phyloP scores from a whole-genome alignment of 2,888 invertebrate genomes.

The Suillia variegata region DNA sequence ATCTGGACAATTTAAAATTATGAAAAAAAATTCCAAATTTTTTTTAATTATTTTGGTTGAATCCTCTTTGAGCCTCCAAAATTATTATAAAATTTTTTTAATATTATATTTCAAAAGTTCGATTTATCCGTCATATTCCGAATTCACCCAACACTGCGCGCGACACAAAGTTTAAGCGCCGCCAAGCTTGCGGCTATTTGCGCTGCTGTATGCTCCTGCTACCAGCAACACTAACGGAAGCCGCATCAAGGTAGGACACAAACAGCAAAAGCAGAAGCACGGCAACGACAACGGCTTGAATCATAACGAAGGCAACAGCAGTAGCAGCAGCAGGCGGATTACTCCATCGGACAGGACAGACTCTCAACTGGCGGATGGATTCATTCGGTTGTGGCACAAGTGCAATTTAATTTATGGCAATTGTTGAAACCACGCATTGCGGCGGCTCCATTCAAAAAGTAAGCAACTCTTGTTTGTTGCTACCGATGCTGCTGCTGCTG shows the following conservation, averaged over 20 bases:
- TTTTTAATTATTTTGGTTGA: too few relatives aligned
- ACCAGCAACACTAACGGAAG: neutral
- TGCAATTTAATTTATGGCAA: conserved; percentile 12
- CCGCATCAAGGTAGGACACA: conserved; percentile 20
- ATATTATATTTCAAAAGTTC: too few relatives aligned
- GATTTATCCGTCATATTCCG: too few relatives aligned
- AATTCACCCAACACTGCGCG: too few relatives aligned
- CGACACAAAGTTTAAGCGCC: neutral
- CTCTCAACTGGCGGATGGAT: neutral
- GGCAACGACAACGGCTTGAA: conserved; percentile 11
- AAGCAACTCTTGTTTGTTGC: conserved; percentile 3
- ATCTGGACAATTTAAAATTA: too few relatives aligned
- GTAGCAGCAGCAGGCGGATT: too few relatives aligned
- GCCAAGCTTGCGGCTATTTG: conserved; percentile 15
- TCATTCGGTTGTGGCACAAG: neutral
- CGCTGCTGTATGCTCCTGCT: neutral
- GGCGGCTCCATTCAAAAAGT: conserved; percentile 14
- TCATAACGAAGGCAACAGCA: conserved; percentile 22
- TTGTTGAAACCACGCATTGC: conserved; percentile 13
- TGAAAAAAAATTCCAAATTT: too few relatives aligned
- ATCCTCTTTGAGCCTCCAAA: too few relatives aligned
- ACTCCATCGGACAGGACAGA: conserved; percentile 2
- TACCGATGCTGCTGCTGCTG: too few relatives aligned
- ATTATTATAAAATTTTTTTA: too few relatives aligned
- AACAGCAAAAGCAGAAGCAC: conserved; percentile 5